Conservation (phyloP, 2,888 invertebrate genomes). For the Andrena marginata region DNA sequence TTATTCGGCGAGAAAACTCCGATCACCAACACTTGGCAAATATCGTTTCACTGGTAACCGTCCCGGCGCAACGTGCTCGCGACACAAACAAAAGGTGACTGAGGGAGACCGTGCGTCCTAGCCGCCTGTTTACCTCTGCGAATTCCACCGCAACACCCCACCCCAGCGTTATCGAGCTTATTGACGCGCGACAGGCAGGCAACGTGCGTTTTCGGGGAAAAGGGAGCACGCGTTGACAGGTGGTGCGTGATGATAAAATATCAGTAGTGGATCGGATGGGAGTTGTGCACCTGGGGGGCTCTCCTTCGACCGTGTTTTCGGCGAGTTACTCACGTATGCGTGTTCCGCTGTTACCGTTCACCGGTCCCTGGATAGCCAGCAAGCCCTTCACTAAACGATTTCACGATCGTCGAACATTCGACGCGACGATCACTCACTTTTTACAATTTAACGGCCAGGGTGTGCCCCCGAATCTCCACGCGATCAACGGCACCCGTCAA, state of each 20-base stretch:
- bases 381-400: conserved; percentile 37
- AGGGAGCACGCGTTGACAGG: conserved; percentile 41
- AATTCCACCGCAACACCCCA: conserved; percentile 59
- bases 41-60: conserved; percentile 3
- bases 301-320: conserved; percentile 23
- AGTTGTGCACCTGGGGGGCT: conserved; percentile 31
- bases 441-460: conserved; percentile 69
- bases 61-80: conserved; percentile 54
- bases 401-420: conserved; percentile 40
- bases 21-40: not conserved
- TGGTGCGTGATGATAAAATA: conserved; percentile 25
- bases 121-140: conserved; percentile 57
- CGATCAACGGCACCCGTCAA: conserved; percentile 79
- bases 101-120: conserved; percentile 39
- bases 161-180: conserved; percentile 40
- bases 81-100: conserved; percentile 57
- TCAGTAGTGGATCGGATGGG: conserved; percentile 26
- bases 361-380: conserved; percentile 54
- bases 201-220: conserved; percentile 45
- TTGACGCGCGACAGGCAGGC: conserved; percentile 36
- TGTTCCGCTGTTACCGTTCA: conserved; percentile 26
- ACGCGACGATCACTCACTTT: conserved; percentile 58
- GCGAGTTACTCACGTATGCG: conserved; percentile 73
- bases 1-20: not conserved
- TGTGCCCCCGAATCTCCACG: conserved; percentile 77